Base-by-base conservation (phyloP, 2,797 vertebrate genomes). In the Paramormyrops hopkinsi region DNA sequence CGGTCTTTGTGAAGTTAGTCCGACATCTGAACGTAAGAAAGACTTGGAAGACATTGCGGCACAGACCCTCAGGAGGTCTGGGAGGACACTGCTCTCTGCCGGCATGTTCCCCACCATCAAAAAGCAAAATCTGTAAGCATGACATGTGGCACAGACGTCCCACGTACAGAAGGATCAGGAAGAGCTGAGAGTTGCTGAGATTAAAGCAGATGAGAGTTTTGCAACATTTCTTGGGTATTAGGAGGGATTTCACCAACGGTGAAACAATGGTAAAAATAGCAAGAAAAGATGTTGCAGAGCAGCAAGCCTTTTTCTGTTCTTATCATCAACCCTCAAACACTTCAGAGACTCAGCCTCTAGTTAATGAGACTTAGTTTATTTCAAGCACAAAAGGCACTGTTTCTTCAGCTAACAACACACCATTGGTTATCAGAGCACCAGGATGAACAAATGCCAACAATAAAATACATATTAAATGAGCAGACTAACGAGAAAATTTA, bases 361-460 rank as follows among this genome's bases (percentile, higher is more conserved):
- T 86, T 89, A 93, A 94, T 93, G 93, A 90, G 90, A 91, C 92
- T 92, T 91, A 88, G 90, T 91, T 93, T 91, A 88, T 91, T 89
- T 69, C 65, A 91, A 89, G 92, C 88, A 92, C 86, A 91, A 90
- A 90, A 90, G 73, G n/a, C 88, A 88, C 87, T 85, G 1, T 88
- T 90, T 90, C 87, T 84, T 85, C 91, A 92, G 88, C 91, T 88
- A 89, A 91, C 92, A 93, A 93, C 90, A 92, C 91, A 89, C 89
- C 92, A 92, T 89, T 91, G 92, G 92, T 93, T 93, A 93, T 76
- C 90, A 90, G 90, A 92, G 93, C 90, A 46, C 86, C 90, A 89
- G 90, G 87, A 92, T 12, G 19, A 59, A 86, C 90, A 89, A 92
- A 94, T 94, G 91, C 92, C 92, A 94, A 94, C 95, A 94, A 94